These are phyloP conservation scores for Orthosia incerta DNA, from an alignment of 2,888 invertebrate species.

Conservation along the genomic window DNA sequence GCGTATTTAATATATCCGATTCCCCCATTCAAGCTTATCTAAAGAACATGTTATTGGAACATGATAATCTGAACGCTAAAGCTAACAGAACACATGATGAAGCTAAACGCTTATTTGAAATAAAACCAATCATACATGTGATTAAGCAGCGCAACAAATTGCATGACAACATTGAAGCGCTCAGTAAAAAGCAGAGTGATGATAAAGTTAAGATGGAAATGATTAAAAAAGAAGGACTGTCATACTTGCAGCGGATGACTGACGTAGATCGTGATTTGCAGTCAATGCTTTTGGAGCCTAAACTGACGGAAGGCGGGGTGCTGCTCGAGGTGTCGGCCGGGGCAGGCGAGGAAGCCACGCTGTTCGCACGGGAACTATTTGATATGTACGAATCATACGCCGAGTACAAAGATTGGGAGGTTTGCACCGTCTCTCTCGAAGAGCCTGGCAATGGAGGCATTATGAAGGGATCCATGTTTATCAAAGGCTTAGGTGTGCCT, in stretches of 20 bases:
- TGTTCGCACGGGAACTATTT: conserved; percentile 97
- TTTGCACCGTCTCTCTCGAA: conserved; percentile 87
- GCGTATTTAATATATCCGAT: conserved; percentile 82
- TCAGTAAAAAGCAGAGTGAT: conserved; percentile 91
- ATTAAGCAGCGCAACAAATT: conserved; percentile 91
- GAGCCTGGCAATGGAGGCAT: conserved; percentile 92
- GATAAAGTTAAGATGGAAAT: conserved; percentile 92
- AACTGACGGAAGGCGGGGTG: conserved; percentile 90
- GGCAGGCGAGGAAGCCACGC: conserved; percentile 99
- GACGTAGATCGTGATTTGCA: conserved; percentile 91
- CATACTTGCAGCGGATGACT: conserved; percentile 89
- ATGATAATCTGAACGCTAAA: conserved; percentile 85
- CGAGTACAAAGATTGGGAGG: conserved; percentile 93
- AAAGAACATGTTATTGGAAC: conserved; percentile 88
- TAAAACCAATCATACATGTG: conserved; percentile 91
- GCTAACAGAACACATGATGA: conserved; percentile 75
- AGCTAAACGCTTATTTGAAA: conserved; percentile 80
- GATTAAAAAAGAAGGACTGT: conserved; percentile 92
- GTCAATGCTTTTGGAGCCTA: conserved; percentile 90
- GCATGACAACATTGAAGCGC: conserved; percentile 91
- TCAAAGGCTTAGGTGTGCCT: conserved; percentile 92
- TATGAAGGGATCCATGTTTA: conserved; percentile 92
- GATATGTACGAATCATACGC: conserved; percentile 96
- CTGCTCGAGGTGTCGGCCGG: conserved; percentile 96
- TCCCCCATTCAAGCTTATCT: conserved; percentile 88